These are phyloP conservation scores for Crotalus viridis DNA, from an alignment of 2,113 vertebrate genomes.

Conservation along the genomic window DNA sequence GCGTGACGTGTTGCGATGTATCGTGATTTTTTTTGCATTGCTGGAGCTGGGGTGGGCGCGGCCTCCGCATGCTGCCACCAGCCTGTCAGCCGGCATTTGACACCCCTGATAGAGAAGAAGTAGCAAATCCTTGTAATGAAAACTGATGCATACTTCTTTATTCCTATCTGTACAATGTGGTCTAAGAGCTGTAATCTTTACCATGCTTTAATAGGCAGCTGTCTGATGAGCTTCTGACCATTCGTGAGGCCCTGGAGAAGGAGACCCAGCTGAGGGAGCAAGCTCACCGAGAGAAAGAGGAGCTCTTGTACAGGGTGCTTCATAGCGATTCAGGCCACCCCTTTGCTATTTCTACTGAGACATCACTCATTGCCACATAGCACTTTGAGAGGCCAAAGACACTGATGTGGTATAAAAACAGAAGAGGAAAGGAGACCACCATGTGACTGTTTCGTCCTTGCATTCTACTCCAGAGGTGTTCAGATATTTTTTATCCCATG, in stretches of 20 bases:
- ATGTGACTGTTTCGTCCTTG: not conserved
- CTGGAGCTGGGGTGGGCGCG: no score
- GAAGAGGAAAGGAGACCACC: not conserved
- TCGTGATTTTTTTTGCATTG: no score
- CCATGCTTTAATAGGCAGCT: slow-evolving; percentile 73
- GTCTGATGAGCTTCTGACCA: slow-evolving; percentile 77
- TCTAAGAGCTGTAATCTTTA: not conserved
- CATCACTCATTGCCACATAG: slow-evolving; percentile 70
- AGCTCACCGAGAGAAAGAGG: slow-evolving; percentile 84
- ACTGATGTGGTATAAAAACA: not conserved
- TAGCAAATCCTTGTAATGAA: not conserved
- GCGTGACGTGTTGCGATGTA: no score
- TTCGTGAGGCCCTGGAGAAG: slow-evolving; percentile 80
- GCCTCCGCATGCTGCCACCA: no score
- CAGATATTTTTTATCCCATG: fast-evolving
- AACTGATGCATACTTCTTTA: not conserved
- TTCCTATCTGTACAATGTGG: not conserved
- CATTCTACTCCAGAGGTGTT: not conserved
- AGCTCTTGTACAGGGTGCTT: slow-evolving; percentile 83
- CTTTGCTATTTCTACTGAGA: slow-evolving; percentile 63
- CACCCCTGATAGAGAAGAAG: not conserved
- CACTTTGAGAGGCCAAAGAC: fast-evolving
- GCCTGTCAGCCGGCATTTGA: no score
- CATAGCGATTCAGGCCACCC: slow-evolving; percentile 66
- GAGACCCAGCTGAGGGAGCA: slow-evolving; percentile 72